Evolutionary conservation across 2,113 vertebrate genomes (phyloP).

Genomic region (human): GRCh38 chr11:87486001-87486500

Average conservation of each 20-base stretch:
- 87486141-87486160: not conserved
- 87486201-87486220: not conserved
- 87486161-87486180: not conserved
- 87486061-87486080: not conserved
- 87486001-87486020: not conserved
- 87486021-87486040: not conserved
- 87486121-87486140: not conserved
- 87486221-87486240: not conserved
- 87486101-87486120: not conserved
- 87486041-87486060: not conserved
- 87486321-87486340: not conserved
- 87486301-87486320: not conserved
- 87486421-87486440: not conserved
- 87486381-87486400: not conserved
- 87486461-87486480: not conserved
- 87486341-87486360: not conserved
- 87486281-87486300: not conserved
- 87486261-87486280: not conserved
- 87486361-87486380: not conserved
- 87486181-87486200: not conserved
- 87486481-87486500: not conserved
- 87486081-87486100: not conserved
- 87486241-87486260: not conserved
- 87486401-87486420: not conserved
- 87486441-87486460: not conserved